These are phyloP conservation scores for Sebastiscus albofasciatus DNA, from an alignment of 2,797 vertebrate genomes.

Conservation along the genomic window DNA sequence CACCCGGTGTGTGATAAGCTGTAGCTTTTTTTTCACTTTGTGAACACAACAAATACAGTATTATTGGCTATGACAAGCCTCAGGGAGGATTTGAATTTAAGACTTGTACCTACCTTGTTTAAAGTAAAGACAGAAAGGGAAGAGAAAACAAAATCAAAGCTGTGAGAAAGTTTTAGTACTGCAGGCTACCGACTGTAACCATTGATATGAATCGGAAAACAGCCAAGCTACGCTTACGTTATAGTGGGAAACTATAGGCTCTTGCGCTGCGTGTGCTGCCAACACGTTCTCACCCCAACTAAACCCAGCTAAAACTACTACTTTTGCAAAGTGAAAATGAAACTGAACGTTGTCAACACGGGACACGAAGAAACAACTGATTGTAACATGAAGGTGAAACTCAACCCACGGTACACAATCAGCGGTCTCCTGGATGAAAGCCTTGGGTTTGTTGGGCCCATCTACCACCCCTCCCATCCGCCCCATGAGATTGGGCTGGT, in stretches of 20 bases:
- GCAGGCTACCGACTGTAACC: background rate
- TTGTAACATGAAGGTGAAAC: rapidly evolving
- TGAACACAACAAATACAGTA: constrained; percentile 54
- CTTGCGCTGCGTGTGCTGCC: too few relatives aligned
- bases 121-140: background rate
- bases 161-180: background rate
- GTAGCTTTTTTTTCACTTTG: background rate
- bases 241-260: background rate
- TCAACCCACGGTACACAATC: too few relatives aligned
- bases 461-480: rapidly evolving
- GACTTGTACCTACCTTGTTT: background rate
- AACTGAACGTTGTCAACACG: rapidly evolving
- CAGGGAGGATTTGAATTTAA: constrained; percentile 33
- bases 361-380: too few relatives aligned
- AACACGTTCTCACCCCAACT: rapidly evolving
- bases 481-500: too few relatives aligned
- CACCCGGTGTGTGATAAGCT: constrained; percentile 44
- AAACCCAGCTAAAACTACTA: too few relatives aligned
- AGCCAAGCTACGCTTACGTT: background rate
- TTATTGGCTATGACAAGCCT: constrained; percentile 23
- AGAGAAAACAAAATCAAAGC: background rate
- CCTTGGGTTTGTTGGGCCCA: too few relatives aligned
- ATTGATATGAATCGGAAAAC: background rate
- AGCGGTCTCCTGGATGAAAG: too few relatives aligned
- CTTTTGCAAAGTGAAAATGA: too few relatives aligned